phyloP scores from a whole-genome alignment of 2,113 vertebrate species.

The Benitochromis conjunctus region DNA sequence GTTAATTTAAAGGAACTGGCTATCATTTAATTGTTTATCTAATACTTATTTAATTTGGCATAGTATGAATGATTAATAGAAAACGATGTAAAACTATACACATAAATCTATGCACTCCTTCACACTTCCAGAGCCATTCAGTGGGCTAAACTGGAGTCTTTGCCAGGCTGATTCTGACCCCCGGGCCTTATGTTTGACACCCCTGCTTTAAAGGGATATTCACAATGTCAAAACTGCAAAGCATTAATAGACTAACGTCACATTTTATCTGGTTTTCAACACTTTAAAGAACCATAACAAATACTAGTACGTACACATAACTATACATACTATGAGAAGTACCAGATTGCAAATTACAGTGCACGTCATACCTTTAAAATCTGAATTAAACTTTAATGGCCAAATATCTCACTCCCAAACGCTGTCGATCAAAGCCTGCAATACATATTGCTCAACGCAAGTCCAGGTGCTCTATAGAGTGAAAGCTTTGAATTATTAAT shows the following conservation, averaged over 20 bases:
- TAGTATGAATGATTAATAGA: not conserved
- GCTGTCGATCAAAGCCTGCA: not conserved
- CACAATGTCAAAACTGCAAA: not conserved
- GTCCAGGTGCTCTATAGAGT: slow-evolving; percentile 47
- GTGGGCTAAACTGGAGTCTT: not conserved
- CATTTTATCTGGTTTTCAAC: not conserved
- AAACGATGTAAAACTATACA: not conserved
- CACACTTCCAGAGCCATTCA: not conserved
- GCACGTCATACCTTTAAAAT: not conserved
- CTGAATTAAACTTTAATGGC: not conserved
- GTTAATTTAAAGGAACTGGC: not conserved
- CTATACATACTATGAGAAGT: not conserved
- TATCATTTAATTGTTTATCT: not conserved
- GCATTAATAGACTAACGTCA: not conserved
- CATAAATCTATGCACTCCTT: not conserved
- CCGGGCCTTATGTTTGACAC: not conserved
- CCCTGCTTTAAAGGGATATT: not conserved
- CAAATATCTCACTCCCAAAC: not conserved
- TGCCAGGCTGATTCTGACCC: not conserved
- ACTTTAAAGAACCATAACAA: not conserved
- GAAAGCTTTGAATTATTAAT: slow-evolving; percentile 59
- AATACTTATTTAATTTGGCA: not conserved
- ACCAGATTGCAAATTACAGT: not conserved
- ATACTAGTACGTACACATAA: not conserved
- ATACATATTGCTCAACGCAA: not conserved